Base-by-base conservation (phyloP, 2,797 vertebrate species). In the Ceyx erithaca region DNA sequence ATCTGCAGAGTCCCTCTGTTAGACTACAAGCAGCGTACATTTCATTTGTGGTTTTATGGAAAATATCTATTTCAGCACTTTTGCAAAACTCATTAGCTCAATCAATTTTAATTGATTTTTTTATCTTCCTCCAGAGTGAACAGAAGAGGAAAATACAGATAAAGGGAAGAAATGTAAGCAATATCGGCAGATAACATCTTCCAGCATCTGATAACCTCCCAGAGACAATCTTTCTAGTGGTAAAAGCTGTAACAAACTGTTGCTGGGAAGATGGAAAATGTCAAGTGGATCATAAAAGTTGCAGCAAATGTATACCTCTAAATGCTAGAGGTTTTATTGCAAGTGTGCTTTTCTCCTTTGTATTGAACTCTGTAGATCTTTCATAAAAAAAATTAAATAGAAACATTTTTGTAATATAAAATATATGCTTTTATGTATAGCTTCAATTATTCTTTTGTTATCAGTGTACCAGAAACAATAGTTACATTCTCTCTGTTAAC, bases 61-160 rank as follows among this genome's bases (percentile, higher is more conserved):
- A 91, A 76, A 77, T 7, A 30, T 64, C 0, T n/a, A 86, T 76
- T 89, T 80, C 70, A 89, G 46, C 78, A 86, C 35, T 80, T 91
- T 64, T 26, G 68, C 55, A 59, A 77, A 89, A 91, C 55, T 89
- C 73, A 57, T 93, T 80, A 89, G 33, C 31, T 91, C 55, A 77
- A 89, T 83, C 69, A 86, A 77, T 94, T 86, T 69, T 61, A 80
- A 80, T 84, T 37, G 40, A 66, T 86, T 83, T 91, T 91, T 86
- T 69, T 73, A 7, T 62, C 57, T 77, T 77, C 28, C 81, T 37
- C 33, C 31, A 23, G 66, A 55, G 46, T 28, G 17, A 86, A 35
- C 20, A 66, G 64, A 80, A 13, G 16, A 77, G 37, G 55, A 57
- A 91, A 89, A 69, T 46, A 82, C 12, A 75, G 49, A 61, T 76